Base-by-base conservation (phyloP, 2,797 vertebrate species). In the Schizopygopsis pylzovi region DNA sequence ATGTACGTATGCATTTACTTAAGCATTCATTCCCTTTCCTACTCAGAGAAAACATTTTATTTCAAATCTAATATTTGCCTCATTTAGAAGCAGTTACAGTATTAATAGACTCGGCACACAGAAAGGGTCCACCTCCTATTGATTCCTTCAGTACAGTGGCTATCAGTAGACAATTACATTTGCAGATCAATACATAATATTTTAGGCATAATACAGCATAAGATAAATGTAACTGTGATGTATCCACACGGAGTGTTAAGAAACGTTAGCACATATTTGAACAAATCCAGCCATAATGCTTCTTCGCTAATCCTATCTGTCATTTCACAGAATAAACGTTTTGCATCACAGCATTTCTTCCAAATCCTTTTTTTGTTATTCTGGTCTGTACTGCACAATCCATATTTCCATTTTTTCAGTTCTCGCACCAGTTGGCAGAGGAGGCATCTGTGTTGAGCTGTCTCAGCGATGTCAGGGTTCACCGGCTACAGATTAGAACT, bases 361-460 rank as follows among this genome's bases (percentile, higher is more conserved):
- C 45, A 56, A 56, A 82, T 82, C 52, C 25, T 28, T 22, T 59
- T 37, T 56, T 4, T 49, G 18, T 41, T n/a, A 49, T 43, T 76
- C 59, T 76, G 70, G 76, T 49, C 25, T 37, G 70, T 54, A 20
- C 72, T 63, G 56, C 45, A 63, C 39, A 76, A 83, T 39, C 41
- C 56, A 76, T 65, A 76, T 65, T 28, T 28, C 28, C 28, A 83
- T 76, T 76, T 76, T 83, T 76, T n/a, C 72, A 76, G 82, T 61
- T 49, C 43, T 75, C 18, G 56, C 43, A 83, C 82, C 45, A 47
- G 77, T 79, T 12, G 75, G 73, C 73, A 76, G 73, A 47, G 8
- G 37, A 65, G 39, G 25, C n/a, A 4, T 79, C 25, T 37, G 4
- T 16, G 81, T 33, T 13, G 25, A 18, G 43, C 28, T 52, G 59